Evolutionary conservation across 2,888 invertebrate species (phyloP), one percentile per base, ranked within the genome.

Genomic region (Lasioglossum marginatum): DNA sequence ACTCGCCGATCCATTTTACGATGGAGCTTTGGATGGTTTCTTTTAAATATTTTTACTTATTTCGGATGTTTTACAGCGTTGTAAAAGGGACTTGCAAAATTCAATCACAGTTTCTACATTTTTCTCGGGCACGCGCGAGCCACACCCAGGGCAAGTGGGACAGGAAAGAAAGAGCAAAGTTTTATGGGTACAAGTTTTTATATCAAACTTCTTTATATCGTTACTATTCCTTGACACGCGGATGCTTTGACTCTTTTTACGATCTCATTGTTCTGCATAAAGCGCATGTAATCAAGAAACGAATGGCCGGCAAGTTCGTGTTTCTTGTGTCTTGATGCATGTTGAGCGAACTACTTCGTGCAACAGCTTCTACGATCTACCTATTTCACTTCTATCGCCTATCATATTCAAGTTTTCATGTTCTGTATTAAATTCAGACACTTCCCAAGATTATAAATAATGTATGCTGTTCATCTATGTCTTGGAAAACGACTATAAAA

Each of bases 241-340:
- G 57, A 57, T n/a, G n/a, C n/a, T n/a, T 57, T n/a, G 12, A 57
- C 57, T n/a, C 57, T 57, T 57, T 12, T n/a, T n/a, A 57, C 57
- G 57, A 27, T 57, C 57, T n/a, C 10, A 27, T 57, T 57, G 57
- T 27, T 57, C 57, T 71, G 31, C 48, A 14, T 40, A 31, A 48
- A 75, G 71, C 63, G 66, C 66, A 19, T 66, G 48, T 57, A 43
- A 57, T 57, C 57, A 57, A 57, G n/a, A n/a, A n/a, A 10, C 57
- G n/a, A 57, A 52, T 23, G 48, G 23, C 23, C 23, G 48, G 23
- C 23, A 8, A 23, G 48, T 52, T 52, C 48, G 48, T 2, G 48
- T 52, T 52, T 52, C 48, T 23, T 23, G 48, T 6, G 48, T 52
- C 48, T 23, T 2, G 48, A 19, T 23, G 48, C 48, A 52, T 52